Conservation (phyloP, 2,113 vertebrate species). For the Caranx melampygus region DNA sequence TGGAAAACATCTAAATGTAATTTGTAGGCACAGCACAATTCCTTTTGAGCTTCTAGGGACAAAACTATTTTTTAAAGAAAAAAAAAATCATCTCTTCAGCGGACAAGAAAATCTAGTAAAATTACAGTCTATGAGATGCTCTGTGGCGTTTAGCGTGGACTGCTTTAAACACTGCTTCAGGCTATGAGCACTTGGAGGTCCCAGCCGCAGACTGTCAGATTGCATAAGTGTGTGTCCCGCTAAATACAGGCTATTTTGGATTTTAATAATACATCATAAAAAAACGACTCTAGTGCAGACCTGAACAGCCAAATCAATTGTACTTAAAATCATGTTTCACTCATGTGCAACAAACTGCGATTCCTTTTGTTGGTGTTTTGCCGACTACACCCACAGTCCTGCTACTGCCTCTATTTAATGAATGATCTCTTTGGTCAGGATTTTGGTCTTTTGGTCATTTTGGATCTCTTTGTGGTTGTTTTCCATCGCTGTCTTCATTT, state of each 20-base stretch:
- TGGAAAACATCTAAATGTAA: constrained; percentile 10
- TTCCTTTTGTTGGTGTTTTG: not conserved
- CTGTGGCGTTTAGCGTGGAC: constrained; percentile 17
- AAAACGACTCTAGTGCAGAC: constrained; percentile 54
- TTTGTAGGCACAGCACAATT: not conserved
- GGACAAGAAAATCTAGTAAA: constrained; percentile 22
- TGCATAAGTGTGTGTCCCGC: constrained; percentile 23
- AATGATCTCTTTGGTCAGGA: too few species aligned
- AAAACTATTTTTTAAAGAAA: not conserved
- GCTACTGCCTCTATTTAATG: too few species aligned
- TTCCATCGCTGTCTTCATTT: too few species aligned
- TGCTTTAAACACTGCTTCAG: constrained; percentile 38
- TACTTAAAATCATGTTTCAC: constrained; percentile 42
- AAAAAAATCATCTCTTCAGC: not conserved
- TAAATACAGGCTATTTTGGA: constrained; percentile 61
- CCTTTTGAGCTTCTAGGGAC: constrained; percentile 5
- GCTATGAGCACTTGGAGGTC: constrained; percentile 27
- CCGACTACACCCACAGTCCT: not conserved
- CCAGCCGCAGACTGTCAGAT: constrained; percentile 34
- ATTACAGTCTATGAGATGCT: constrained; percentile 37
- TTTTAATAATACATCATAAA: constrained; percentile 72
- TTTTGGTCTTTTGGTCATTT: too few species aligned
- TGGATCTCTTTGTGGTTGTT: too few species aligned
- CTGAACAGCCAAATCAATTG: constrained; percentile 62
- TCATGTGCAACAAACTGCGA: not conserved